phyloP scores from a whole-genome alignment of 2,797 vertebrate species.

The Ara ararauna region DNA sequence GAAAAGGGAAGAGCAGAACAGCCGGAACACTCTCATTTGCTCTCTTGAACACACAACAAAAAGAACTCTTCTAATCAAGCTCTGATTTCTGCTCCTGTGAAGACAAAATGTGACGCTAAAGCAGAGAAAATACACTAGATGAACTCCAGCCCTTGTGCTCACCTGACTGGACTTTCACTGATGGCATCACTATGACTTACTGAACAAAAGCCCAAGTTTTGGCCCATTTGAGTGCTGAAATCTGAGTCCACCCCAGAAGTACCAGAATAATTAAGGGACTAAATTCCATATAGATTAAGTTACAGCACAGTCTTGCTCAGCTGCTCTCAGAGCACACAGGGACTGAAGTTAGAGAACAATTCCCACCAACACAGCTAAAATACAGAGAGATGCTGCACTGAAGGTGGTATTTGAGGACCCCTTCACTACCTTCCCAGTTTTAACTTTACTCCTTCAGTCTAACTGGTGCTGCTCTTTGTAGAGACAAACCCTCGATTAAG shows the following conservation, averaged over 20 bases:
- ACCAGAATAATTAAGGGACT: not conserved
- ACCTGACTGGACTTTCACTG: not conserved
- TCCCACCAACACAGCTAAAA: not conserved
- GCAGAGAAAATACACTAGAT: not conserved
- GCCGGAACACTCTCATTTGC: not conserved
- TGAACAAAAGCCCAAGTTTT: not conserved
- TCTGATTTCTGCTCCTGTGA: not conserved
- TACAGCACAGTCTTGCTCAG: fast-evolving
- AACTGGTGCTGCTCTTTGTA: not conserved
- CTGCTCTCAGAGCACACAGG: not conserved
- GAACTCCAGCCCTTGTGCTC: not conserved
- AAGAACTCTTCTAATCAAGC: not conserved
- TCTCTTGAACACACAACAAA: not conserved
- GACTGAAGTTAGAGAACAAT: not conserved
- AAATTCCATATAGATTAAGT: not conserved
- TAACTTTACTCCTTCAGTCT: not conserved
- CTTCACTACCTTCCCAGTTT: not conserved
- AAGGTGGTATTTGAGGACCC: not conserved
- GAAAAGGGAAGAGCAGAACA: not conserved
- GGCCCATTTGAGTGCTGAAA: not conserved
- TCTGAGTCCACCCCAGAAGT: not conserved
- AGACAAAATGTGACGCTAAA: not conserved
- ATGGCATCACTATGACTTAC: not conserved
- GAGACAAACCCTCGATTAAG: not conserved
- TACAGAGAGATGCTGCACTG: not conserved